Conservation (phyloP, 2,113 vertebrate species). For the Mustela lutreola region DNA sequence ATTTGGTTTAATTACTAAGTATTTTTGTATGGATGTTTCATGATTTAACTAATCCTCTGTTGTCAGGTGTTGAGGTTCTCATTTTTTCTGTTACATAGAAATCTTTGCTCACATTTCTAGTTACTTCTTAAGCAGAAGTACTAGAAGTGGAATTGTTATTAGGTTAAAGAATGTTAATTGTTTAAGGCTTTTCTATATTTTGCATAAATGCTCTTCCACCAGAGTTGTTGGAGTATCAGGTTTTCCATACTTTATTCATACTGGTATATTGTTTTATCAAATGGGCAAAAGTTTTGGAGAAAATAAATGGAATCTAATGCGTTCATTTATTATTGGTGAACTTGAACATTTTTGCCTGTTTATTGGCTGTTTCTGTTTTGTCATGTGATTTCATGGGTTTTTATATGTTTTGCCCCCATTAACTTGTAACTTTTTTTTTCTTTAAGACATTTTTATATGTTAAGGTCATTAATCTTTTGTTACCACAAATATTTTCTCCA, state of each 20-base stretch:
- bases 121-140: neutral
- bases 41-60: neutral
- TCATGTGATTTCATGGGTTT: neutral
- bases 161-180: neutral
- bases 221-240: neutral
- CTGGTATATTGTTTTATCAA: neutral
- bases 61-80: neutral
- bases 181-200: neutral
- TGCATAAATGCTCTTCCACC: neutral
- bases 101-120: neutral
- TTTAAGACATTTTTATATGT: neutral
- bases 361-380: neutral
- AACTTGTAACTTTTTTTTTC: neutral
- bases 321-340: neutral
- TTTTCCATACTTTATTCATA: neutral
- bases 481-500: neutral
- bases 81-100: neutral
- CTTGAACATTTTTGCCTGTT: conserved; percentile 1
- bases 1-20: neutral
- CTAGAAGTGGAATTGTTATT: neutral
- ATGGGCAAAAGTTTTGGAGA: neutral
- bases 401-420: neutral
- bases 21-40: neutral
- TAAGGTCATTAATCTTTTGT: neutral
- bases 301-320: neutral